A percentile compares a stretch with the other conserved stretches of the same genome.
Conservation (phyloP, 2,888 invertebrate species). For the Eustalomyia histrio region DNA sequence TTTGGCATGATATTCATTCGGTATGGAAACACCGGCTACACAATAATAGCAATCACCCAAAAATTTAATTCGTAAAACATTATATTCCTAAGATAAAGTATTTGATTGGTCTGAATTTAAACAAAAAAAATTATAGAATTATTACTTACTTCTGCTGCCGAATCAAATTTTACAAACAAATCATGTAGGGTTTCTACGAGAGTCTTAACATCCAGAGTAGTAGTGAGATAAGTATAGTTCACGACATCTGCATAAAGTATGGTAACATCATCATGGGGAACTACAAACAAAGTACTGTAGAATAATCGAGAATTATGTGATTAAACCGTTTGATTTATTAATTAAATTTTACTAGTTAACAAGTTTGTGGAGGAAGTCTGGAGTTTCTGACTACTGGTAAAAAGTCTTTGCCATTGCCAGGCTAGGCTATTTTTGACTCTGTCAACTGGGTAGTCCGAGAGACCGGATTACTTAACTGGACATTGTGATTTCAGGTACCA, state of each 20-base stretch:
- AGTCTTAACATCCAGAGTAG: slow-evolving; percentile 88
- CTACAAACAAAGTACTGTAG: slow-evolving; percentile 89
- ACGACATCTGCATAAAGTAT: slow-evolving; percentile 96
- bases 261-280: slow-evolving; percentile 92
- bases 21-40: slow-evolving; percentile 91
- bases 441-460: too few relatives aligned
- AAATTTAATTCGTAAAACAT: slow-evolving; percentile 93
- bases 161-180: slow-evolving; percentile 94
- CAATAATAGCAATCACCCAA: slow-evolving; percentile 97
- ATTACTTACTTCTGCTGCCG: slow-evolving; percentile 89
- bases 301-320: too few relatives aligned
- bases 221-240: slow-evolving; percentile 90
- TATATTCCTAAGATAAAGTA: slow-evolving; percentile 82
- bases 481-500: too few relatives aligned
- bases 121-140: too few relatives aligned
- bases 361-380: too few relatives aligned
- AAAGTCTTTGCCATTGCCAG: too few relatives aligned
- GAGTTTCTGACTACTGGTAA: too few relatives aligned
- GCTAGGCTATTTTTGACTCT: too few relatives aligned
- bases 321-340: too few relatives aligned
- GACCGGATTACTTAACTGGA: too few relatives aligned
- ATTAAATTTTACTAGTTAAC: too few relatives aligned
- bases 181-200: slow-evolving; percentile 94
- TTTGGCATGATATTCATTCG: slow-evolving; percentile 89
- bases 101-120: too few relatives aligned